Evolutionary conservation across 2,888 invertebrate species (phyloP), one percentile per base, ranked within the genome.

Genomic region (Amblyjoppa fuscipennis): DNA sequence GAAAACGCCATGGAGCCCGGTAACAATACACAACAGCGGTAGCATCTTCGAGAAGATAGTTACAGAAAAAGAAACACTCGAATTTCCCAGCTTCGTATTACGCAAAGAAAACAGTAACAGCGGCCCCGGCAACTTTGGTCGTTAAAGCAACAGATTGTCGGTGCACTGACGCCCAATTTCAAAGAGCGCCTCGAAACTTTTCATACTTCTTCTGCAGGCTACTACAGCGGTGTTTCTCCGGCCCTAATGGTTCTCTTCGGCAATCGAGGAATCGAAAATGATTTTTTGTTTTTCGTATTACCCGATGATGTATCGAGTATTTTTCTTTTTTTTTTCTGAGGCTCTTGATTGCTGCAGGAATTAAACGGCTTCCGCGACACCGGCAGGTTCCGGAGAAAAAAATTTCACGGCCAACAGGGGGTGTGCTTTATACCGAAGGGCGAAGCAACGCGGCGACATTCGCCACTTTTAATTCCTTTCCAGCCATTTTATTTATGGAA

Each of bases 91-190:
- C 76, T 88, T 88, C 82, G 83, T 87, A 88, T 83, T 86, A 76
- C 84, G 80, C 64, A 77, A 81, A 85, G 83, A 86, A 86, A 87
- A 84, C 76, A 83, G 82, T 75, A 84, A 82, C 84, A 83, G 85
- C 82, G 53, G 82, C 77, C 20, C 59, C 73, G 73, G 53, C 79
- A 87, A 86, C 75, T 87, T 87, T 81, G 78, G 81, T 86, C 87
- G 86, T 87, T 86, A 86, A 81, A 87, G 86, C 87, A 87, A 86
- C 87, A 87, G 86, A 87, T 86, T 86, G 86, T 82, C 76, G 80
- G 68, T 85, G 51, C 83, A 71, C 81, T 68, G 74, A 86, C 79
- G 71, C 86, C 68, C 81, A 69, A 85, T 87, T 84, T 76, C 79
- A 53, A 85, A 85, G 76, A 81, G 41, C 74, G 25, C 51, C 59